Evolutionary conservation across 1,140 invertebrate genomes (phyloP).

Genomic region (Saccostrea echinata): DNA sequence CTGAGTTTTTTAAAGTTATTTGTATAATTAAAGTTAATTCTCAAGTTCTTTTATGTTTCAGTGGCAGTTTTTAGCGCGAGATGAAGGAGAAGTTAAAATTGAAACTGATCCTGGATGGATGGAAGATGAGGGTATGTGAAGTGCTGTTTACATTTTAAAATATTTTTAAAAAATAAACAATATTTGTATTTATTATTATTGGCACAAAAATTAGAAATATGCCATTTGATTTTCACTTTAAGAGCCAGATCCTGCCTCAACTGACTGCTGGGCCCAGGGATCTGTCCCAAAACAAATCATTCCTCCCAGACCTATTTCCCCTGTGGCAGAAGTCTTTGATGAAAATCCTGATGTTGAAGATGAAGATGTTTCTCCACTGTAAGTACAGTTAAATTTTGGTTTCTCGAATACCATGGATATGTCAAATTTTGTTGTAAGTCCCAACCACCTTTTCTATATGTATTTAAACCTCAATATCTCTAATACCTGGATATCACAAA

Average conservation of each 20-base stretch:
- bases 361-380: conserved; percentile 39
- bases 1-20: neutral
- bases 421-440: too few species aligned
- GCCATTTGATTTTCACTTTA: conserved; percentile 42
- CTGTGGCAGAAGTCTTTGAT: conserved; percentile 55
- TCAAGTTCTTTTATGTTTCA: conserved; percentile 48
- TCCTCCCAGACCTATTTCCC: conserved; percentile 54
- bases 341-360: conserved; percentile 58
- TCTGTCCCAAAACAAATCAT: conserved; percentile 73
- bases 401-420: too few species aligned
- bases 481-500: too few species aligned
- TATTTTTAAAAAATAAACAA: neutral
- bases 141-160: neutral
- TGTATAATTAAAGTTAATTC: neutral
- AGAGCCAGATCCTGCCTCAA: conserved; percentile 77
- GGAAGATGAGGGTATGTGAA: conserved; percentile 75
- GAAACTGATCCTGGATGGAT: conserved; percentile 71
- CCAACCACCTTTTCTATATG: too few species aligned
- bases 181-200: neutral
- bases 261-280: conserved; percentile 80
- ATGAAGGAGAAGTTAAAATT: conserved; percentile 75
- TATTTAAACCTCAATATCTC: too few species aligned
- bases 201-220: neutral
- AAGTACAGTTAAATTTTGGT: neutral
- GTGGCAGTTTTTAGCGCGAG: conserved; percentile 78